Conservation (phyloP, 2,113 vertebrate species). For the Oncorhynchus keta region DNA sequence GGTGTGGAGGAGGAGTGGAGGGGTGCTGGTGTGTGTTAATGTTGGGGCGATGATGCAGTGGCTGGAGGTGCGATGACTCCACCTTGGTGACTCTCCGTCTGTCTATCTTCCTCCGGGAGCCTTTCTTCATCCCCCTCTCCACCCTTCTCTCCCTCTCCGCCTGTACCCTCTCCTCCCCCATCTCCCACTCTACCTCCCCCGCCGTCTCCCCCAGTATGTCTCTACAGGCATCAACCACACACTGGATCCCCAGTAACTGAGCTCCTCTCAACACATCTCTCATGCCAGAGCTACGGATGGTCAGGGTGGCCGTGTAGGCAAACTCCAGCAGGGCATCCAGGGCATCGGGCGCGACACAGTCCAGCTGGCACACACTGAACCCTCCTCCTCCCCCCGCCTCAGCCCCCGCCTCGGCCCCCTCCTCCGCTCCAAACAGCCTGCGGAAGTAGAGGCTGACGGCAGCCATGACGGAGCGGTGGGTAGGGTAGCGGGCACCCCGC, state of each 20-base stretch:
- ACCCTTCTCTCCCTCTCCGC: slow-evolving; percentile 12
- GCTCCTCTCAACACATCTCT: slow-evolving; percentile 88
- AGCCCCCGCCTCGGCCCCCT: slow-evolving; percentile 42
- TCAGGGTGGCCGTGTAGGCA: slow-evolving; percentile 94
- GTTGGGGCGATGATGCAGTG: slow-evolving; percentile 10
- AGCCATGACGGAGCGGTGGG: slow-evolving; percentile 91
- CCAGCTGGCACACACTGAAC: slow-evolving; percentile 86
- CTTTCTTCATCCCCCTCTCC: slow-evolving; percentile 42
- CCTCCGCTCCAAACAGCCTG: slow-evolving; percentile 85
- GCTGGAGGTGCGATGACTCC: background rate
- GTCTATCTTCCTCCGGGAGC: slow-evolving; percentile 65
- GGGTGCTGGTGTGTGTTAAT: slow-evolving; percentile 26
- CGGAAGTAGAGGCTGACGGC: slow-evolving; percentile 96
- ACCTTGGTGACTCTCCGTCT: slow-evolving; percentile 53
- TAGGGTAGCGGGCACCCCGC: slow-evolving; percentile 85
- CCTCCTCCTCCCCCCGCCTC: slow-evolving; percentile 45
- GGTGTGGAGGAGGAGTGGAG: slow-evolving; percentile 46
- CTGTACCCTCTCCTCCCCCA: slow-evolving; percentile 37
- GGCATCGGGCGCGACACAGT: slow-evolving; percentile 90
- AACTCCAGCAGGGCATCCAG: slow-evolving; percentile 92
- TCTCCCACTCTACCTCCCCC: slow-evolving; percentile 53
- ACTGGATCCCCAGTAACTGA: slow-evolving; percentile 89
- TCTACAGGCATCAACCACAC: slow-evolving; percentile 88
- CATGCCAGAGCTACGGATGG: slow-evolving; percentile 92
- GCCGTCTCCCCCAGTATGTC: slow-evolving; percentile 87